phyloP scores from a whole-genome alignment of 92 coral and sea anemone genomes.

The Epizoanthus illoricatus region DNA sequence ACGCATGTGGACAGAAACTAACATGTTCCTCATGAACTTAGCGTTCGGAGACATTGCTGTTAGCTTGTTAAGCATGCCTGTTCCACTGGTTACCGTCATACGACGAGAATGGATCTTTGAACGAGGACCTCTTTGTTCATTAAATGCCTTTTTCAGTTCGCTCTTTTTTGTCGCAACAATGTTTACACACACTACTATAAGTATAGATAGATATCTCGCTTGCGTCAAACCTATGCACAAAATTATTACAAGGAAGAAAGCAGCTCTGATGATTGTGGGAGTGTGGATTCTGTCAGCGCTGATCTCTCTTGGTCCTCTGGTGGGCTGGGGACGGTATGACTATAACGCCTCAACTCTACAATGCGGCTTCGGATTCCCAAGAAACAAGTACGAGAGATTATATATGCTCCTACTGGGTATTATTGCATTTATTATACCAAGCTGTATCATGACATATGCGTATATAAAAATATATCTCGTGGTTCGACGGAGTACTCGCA shows the following conservation, averaged over 20 bases:
- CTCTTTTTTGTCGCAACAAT: conserved; percentile 75
- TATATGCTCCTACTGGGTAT: conserved; percentile 65
- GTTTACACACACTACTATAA: conserved; percentile 78
- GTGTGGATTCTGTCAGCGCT: conserved; percentile 66
- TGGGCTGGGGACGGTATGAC: conserved; percentile 82
- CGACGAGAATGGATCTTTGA: conserved; percentile 57
- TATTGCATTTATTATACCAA: conserved; percentile 65
- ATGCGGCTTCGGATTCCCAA: conserved; percentile 80
- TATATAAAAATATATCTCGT: conserved; percentile 60
- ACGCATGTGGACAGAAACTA: conserved; percentile 84
- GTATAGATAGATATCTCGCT: conserved; percentile 77
- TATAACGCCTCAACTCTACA: conserved; percentile 78
- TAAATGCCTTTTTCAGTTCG: conserved; percentile 71
- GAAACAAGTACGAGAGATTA: conserved; percentile 49
- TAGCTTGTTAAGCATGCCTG: conserved; percentile 67
- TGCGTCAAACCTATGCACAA: conserved; percentile 83
- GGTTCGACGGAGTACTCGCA: conserved; percentile 63
- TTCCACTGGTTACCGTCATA: conserved; percentile 68
- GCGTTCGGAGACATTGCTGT: conserved; percentile 79
- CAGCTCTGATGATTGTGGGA: conserved; percentile 53
- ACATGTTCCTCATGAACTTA: conserved; percentile 76
- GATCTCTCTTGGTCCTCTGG: conserved; percentile 68
- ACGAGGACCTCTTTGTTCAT: conserved; percentile 60
- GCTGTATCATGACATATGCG: conserved; percentile 64
- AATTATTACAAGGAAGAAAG: conserved; percentile 70